Base-by-base conservation (phyloP, 2,797 vertebrate genomes). In the Pygocentrus nattereri region DNA sequence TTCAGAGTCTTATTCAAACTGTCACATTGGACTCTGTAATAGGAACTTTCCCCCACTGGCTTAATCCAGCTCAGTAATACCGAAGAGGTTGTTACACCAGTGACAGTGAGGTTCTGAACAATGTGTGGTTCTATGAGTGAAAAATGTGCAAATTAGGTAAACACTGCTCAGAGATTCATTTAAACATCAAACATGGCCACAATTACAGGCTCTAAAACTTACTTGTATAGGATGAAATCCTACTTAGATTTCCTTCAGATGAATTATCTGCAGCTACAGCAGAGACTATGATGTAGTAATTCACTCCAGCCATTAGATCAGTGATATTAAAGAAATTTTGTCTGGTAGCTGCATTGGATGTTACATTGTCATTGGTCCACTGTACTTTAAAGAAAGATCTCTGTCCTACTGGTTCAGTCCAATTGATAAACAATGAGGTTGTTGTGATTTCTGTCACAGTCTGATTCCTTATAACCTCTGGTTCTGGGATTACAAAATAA, bases 1-100 rank as follows among this genome's bases (percentile, higher is more conserved):
- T 27, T 44, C 12, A 68, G 4, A 12, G 34, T 21, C 18, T 38
- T 23, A 68, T 38, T 44, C n/a, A 11, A 27, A 5, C 78, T 18
- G 8, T 18, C 56, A 78, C 76, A 77, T n/a, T 83, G 47, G 27
- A 67, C 25, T 78, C 12, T 44, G 47, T 80, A 79, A 27, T 5
- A 5, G 1, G 25, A 49, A 38, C 64, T 75, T 13, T 65, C n/a
- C 2, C 69, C 70, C 0, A 47, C 1, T 21, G 58, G 61, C 18
- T 47, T 15, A 76, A 1, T 76, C 82, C 76, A 86, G 67, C 6
- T 41, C 27, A 84, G 34, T 23, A 41, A 82, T 5, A 86, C 62
- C 50, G 76, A 72, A 10, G 61, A 67, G 38, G 44, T 65, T 49
- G 71, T 79, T 38, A 79, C 27, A 21, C 74, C 18, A 78, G 27